These are phyloP conservation scores for Hesperophylax magnus DNA, from an alignment of 1,140 invertebrate species.

Conservation along the genomic window DNA sequence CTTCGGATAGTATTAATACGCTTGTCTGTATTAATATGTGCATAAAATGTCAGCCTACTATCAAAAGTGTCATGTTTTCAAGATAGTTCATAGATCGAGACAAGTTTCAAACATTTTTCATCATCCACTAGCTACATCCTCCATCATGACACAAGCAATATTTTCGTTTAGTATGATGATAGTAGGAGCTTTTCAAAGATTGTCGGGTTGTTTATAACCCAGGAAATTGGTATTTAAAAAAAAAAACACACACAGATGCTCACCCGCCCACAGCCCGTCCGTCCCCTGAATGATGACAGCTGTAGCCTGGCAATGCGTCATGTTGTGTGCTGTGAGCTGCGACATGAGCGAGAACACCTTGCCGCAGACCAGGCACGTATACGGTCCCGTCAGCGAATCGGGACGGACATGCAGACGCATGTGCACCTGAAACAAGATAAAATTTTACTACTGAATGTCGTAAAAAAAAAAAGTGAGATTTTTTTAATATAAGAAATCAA, in stretches of 20 bases:
- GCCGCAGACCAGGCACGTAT: constrained; percentile 31
- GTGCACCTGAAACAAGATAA: constrained; percentile 8
- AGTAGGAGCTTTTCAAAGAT: neutral
- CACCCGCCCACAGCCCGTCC: neutral
- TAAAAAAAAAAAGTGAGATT: no score
- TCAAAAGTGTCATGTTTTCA: no score
- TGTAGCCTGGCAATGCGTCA: neutral
- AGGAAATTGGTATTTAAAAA: neutral
- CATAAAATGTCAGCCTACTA: no score
- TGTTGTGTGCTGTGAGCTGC: neutral
- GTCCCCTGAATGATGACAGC: neutral
- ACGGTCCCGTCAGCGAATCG: neutral
- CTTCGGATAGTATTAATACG: no score
- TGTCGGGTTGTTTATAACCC: no score
- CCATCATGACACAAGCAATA: no score
- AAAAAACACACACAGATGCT: neutral
- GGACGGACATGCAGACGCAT: constrained; percentile 5
- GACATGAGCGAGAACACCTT: constrained; percentile 52
- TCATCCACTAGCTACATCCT: no score
- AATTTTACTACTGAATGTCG: no score
- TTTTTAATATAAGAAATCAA: no score
- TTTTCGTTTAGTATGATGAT: neutral
- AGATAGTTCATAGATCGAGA: no score
- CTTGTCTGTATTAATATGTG: no score
- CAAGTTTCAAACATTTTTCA: no score